These are phyloP conservation scores for Carposina sasakii DNA, from an alignment of 1,140 invertebrate genomes.

Conservation along the genomic window DNA sequence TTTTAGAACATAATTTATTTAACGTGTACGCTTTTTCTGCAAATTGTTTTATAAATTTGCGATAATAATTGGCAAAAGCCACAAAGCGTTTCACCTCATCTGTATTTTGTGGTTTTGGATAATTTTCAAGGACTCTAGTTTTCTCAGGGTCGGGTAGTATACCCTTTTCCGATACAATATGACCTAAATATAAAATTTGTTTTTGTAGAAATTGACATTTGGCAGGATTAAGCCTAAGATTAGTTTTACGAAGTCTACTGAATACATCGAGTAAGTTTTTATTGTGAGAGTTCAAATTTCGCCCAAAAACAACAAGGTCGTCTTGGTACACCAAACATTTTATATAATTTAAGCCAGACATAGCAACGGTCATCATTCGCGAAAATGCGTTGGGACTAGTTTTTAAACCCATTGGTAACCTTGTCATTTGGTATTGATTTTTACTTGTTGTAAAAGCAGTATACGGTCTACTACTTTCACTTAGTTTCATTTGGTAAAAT, in stretches of 20 bases:
- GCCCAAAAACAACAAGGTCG: neutral
- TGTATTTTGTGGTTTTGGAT: neutral
- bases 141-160: neutral
- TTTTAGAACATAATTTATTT: neutral
- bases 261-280: neutral
- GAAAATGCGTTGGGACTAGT: neutral
- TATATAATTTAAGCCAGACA: neutral
- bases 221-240: neutral
- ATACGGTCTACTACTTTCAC: slow-evolving; percentile 36
- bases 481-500: slow-evolving; percentile 68
- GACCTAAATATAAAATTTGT: neutral
- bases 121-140: neutral
- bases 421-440: neutral
- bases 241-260: neutral
- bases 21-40: neutral
- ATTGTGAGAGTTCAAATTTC: neutral
- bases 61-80: neutral
- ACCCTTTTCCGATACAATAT: neutral
- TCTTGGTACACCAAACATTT: neutral
- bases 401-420: neutral
- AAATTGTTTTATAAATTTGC: neutral
- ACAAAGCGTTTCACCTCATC: neutral
- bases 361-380: neutral
- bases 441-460: slow-evolving; percentile 59
- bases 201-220: neutral